phyloP scores from a whole-genome alignment of 2,797 vertebrate genomes.

The Ficedula albicollis region DNA sequence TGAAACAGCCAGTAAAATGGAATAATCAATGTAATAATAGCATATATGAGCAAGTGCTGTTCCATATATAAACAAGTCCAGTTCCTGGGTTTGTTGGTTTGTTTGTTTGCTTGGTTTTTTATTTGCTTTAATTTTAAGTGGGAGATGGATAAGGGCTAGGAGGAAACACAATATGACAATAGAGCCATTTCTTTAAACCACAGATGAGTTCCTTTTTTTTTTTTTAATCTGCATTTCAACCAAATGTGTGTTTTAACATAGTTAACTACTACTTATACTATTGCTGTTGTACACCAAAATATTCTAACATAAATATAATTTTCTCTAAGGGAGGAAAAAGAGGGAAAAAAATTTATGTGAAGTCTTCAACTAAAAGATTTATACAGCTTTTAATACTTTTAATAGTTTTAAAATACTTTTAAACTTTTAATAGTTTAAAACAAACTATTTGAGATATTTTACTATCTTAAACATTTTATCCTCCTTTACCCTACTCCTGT shows the following conservation, averaged over 20 bases:
- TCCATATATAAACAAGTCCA: neutral
- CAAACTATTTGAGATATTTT: neutral
- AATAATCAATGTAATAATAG: neutral
- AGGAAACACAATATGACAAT: neutral
- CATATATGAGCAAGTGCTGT: neutral
- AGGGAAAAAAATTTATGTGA: neutral
- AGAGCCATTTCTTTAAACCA: neutral
- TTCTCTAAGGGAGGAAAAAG: neutral
- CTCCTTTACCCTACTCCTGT: neutral
- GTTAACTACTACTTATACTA: neutral
- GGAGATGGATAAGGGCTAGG: neutral
- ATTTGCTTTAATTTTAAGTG: neutral
- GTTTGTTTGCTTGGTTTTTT: neutral
- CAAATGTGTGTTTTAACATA: rapidly evolving
- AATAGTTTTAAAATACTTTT: too few relatives aligned
- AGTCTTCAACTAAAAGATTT: neutral
- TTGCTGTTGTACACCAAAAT: neutral
- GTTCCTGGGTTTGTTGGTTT: neutral
- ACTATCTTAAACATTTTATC: neutral
- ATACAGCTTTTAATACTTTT: neutral
- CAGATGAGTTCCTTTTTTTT: rapidly evolving
- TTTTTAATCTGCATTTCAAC: neutral
- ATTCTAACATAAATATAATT: neutral
- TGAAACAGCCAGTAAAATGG: neutral
- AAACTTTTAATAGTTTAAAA: neutral